These are phyloP conservation scores for Xiphydria camelus DNA, from an alignment of 2,888 invertebrate genomes.

Conservation along the genomic window DNA sequence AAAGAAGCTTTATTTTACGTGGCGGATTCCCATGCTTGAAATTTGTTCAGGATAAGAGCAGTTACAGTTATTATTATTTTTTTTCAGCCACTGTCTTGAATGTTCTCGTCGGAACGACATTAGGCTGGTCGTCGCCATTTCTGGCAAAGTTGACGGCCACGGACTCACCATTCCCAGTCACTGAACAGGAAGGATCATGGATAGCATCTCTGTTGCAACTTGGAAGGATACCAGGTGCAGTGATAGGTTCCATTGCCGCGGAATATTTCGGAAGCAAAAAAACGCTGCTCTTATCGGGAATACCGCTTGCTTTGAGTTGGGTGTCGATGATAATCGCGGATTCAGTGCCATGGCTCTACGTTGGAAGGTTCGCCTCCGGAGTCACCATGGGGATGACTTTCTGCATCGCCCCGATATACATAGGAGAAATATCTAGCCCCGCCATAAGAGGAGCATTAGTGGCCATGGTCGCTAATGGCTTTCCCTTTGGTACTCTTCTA, in stretches of 20 bases:
- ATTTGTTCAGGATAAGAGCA: too few relatives aligned
- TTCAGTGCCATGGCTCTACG: constrained; percentile 31
- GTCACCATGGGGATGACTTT: constrained; percentile 39
- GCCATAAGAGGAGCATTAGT: constrained; percentile 46
- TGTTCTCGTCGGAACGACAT: constrained; percentile 32
- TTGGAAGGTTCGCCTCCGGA: constrained; percentile 30
- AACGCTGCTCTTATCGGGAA: constrained; percentile 28
- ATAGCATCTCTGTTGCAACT: constrained; percentile 40
- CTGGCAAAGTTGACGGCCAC: constrained; percentile 28
- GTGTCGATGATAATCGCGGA: constrained; percentile 29
- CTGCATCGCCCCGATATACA: constrained; percentile 39
- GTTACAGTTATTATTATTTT: neutral
- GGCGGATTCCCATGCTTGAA: too few relatives aligned
- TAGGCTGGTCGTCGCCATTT: constrained; percentile 45
- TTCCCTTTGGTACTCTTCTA: constrained; percentile 40
- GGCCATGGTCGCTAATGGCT: constrained; percentile 37
- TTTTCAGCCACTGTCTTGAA: constrained; percentile 33
- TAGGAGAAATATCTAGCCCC: constrained; percentile 43
- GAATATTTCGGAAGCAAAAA: constrained; percentile 38
- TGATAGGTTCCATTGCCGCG: constrained; percentile 28
- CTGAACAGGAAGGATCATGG: constrained; percentile 40
- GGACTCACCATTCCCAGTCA: constrained; percentile 30
- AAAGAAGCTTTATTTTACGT: too few relatives aligned
- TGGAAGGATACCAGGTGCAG: constrained; percentile 38
- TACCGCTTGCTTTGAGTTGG: constrained; percentile 35